Percentiles rank a stretch among this genome's conserved stretches.
Conservation (phyloP, 2,888 invertebrate genomes). For the Ectropis crepuscularia region DNA sequence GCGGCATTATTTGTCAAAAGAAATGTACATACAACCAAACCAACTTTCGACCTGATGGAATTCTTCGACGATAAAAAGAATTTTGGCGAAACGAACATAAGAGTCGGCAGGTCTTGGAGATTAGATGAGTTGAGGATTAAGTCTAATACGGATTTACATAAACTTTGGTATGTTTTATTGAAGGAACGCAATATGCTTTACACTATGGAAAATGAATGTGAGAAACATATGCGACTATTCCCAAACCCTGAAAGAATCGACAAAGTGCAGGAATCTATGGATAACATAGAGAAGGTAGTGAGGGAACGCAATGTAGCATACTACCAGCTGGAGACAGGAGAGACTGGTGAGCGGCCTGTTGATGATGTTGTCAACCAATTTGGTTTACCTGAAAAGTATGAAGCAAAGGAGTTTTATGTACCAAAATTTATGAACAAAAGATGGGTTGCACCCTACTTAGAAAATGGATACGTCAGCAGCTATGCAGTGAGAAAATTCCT, state of each 20-base stretch:
- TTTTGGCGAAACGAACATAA: conserved; percentile 91
- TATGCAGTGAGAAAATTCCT: conserved; percentile 85
- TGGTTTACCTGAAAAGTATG: conserved; percentile 85
- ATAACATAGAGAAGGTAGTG: conserved; percentile 94
- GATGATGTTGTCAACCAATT: conserved; percentile 84
- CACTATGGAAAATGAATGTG: conserved; percentile 96
- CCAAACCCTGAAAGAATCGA: conserved; percentile 97
- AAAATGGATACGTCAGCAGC: conserved; percentile 81
- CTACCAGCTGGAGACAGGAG: conserved; percentile 94
- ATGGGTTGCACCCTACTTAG: conserved; percentile 86
- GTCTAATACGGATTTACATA: conserved; percentile 97
- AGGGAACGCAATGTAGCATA: conserved; percentile 97
- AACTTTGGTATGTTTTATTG: conserved; percentile 95
- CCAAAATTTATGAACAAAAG: conserved; percentile 88
- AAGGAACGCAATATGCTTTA: conserved; percentile 99
- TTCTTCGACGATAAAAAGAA: conserved; percentile 95
- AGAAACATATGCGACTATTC: conserved; percentile 87
- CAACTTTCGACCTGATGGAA: conserved; percentile 88
- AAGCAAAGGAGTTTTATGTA: conserved; percentile 85
- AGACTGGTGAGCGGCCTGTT: conserved; percentile 90
- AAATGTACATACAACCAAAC: conserved; percentile 68
- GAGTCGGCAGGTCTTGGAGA: conserved; percentile 94
- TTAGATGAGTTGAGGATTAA: conserved; percentile 96
- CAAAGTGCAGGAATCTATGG: conserved; percentile 98
- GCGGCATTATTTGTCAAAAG: conserved; percentile 43